phyloP scores from a whole-genome alignment of 2,888 invertebrate genomes.

The Gasteruption jaculator region DNA sequence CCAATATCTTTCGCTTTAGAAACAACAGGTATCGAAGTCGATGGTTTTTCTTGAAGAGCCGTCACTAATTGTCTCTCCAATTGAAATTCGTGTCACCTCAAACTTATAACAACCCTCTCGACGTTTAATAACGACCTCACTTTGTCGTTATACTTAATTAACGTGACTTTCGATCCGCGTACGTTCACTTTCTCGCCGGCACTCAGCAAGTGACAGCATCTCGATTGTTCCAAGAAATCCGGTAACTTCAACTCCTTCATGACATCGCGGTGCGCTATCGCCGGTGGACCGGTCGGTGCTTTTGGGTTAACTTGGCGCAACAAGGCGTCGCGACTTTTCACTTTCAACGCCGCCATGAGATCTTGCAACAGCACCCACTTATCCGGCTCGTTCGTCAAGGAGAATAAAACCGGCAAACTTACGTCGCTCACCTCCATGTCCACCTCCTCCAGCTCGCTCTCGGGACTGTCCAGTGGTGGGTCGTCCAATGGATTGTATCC shows the following conservation, averaged over 20 bases:
- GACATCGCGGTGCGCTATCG: constrained; percentile 51
- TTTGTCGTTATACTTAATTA: constrained; percentile 80
- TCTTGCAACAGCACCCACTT: constrained; percentile 80
- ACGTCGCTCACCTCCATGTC: constrained; percentile 79
- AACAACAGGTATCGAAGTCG: constrained; percentile 32
- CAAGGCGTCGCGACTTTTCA: constrained; percentile 77
- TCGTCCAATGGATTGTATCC: constrained; percentile 63
- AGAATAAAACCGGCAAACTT: constrained; percentile 77
- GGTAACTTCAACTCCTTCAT: constrained; percentile 71
- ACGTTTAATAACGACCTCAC: constrained; percentile 78
- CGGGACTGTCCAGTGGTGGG: constrained; percentile 51
- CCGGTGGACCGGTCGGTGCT: constrained; percentile 55
- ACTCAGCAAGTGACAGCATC: constrained; percentile 73
- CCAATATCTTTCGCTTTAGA: too few relatives aligned
- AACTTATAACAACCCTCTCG: constrained; percentile 66
- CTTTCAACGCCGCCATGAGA: constrained; percentile 69
- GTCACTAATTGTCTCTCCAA: too few relatives aligned
- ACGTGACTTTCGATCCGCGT: constrained; percentile 74
- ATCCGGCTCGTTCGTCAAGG: constrained; percentile 59
- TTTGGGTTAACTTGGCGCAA: constrained; percentile 65
- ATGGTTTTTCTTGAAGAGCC: constrained; percentile 34
- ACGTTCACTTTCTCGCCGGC: constrained; percentile 77
- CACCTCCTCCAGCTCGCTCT: constrained; percentile 58
- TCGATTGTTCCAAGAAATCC: constrained; percentile 76
- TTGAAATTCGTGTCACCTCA: constrained; percentile 54